A percentile compares a stretch with the other conserved stretches of the same genome.
Evolutionary conservation across 1,140 invertebrate genomes (phyloP).

Genomic region (Drosophila auraria): DNA sequence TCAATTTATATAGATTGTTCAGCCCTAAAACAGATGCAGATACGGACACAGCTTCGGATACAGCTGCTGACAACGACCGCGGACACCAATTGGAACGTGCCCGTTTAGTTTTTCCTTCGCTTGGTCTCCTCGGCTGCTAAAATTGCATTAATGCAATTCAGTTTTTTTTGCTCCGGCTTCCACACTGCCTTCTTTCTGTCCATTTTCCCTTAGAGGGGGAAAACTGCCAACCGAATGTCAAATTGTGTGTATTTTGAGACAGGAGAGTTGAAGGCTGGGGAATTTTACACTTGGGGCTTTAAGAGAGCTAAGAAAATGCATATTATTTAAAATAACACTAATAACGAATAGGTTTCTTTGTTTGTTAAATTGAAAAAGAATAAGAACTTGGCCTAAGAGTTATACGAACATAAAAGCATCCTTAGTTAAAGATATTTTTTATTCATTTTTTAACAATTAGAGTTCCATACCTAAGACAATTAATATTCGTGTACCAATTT

Average conservation of each 20-base stretch:
- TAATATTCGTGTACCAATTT: conserved; percentile 41
- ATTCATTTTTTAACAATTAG: neutral
- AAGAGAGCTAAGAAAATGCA: neutral
- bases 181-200: conserved; percentile 1
- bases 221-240: conserved; percentile 63
- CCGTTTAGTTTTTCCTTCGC: conserved; percentile 46
- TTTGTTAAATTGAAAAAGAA: neutral
- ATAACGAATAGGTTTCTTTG: neutral
- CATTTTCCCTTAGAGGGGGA: conserved; percentile 44
- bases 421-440: neutral
- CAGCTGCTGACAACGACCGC: conserved; percentile 33
- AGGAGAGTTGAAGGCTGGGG: neutral
- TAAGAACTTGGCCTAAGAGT: neutral
- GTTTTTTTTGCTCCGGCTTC: conserved; percentile 9
- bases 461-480: neutral
- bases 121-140: conserved; percentile 55
- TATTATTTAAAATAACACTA: no score
- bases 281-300: neutral
- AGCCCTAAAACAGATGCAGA: conserved; percentile 13
- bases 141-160: conserved; percentile 75
- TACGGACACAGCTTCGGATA: conserved; percentile 16
- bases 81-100: conserved; percentile 62
- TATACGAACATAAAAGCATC: neutral
- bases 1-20: neutral
- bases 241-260: conserved; percentile 48